Base-by-base conservation (phyloP, 2,888 invertebrate genomes). In the Sylvicola fuscatus region DNA sequence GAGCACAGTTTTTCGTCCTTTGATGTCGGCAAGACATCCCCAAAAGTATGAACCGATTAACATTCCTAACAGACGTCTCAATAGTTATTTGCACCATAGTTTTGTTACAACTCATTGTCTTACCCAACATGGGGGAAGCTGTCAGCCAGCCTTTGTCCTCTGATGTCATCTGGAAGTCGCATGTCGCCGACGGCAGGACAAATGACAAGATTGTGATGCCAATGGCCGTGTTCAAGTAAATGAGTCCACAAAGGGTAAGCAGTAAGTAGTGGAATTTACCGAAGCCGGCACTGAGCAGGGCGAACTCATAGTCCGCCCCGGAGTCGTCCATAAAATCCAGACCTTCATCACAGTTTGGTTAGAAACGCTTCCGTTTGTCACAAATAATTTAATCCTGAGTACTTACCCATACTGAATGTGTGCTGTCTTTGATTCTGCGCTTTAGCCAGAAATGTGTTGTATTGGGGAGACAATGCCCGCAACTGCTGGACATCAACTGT, bases 1-100 rank as follows among this genome's bases (percentile, higher is more conserved):
- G 44, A 82, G 58, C 34, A 80, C 79, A 8, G 68, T 54, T 52
- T 74, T 77, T 38, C 82, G 66, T n/a, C 82, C 82, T 47, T 77
- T 79, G 8, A 79, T 80, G 52, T 82, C 82, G 41, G 82, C 82
- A 48, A 82, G 62, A 52, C 79, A 79, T 34, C 82, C 82, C 81
- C 81, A 82, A 57, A 81, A 77, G 59, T 81, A 82, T 31, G 80
- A 81, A 13, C 82, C 82, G 47, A 82, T 57, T 34, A 82, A 68
- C 81, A 82, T 82, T 42, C 82, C 81, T 77, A n/a, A n/a, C n/a
- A n/a, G n/a, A n/a, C n/a, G n/a, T n/a, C n/a, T n/a, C n/a, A n/a
- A n/a, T n/a, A n/a, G n/a, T n/a, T n/a, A n/a, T n/a, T 13, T 33
- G 33, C 27, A 34, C 27, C 3, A 32, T 32, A 14, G 7, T 14